Conservation (phyloP, 2,888 invertebrate genomes). For the Epirrhoe alternata region DNA sequence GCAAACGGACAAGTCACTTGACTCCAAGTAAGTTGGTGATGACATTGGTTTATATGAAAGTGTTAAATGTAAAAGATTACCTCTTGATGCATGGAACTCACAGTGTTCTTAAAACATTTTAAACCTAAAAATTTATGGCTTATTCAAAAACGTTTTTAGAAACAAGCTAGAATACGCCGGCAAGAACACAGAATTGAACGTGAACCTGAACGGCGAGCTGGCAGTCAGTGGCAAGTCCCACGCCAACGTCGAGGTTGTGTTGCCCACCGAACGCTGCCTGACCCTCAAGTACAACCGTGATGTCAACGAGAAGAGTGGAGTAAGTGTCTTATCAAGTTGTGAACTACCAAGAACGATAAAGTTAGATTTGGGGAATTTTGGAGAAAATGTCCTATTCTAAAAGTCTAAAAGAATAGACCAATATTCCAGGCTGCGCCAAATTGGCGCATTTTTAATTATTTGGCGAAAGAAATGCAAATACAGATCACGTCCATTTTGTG, state of each 20-base stretch:
- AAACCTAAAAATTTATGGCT: no score
- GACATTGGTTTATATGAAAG: no score
- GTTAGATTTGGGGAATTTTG: neutral
- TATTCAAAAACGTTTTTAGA: conserved; percentile 51
- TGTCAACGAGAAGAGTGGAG: conserved; percentile 36
- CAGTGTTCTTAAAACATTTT: no score
- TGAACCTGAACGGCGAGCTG: conserved; percentile 58
- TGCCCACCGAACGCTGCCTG: conserved; percentile 75
- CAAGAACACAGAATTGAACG: conserved; percentile 70
- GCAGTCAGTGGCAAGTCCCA: conserved; percentile 58
- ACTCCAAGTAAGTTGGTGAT: conserved; percentile 84
- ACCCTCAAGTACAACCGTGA: conserved; percentile 70
- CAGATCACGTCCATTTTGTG: no score
- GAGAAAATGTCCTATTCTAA: no score
- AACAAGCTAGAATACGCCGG: conserved; percentile 76
- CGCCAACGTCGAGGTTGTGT: conserved; percentile 68
- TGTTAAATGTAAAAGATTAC: no score
- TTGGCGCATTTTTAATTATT: no score
- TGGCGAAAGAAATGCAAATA: no score
- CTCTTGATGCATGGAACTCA: no score
- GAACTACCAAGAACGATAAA: no score
- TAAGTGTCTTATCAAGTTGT: conserved; percentile 7
- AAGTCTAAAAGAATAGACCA: no score
- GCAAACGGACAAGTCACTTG: conserved; percentile 77
- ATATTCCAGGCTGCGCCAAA: no score